Conservation (phyloP, 2,888 invertebrate species). For the Scaeva pyrastri region DNA sequence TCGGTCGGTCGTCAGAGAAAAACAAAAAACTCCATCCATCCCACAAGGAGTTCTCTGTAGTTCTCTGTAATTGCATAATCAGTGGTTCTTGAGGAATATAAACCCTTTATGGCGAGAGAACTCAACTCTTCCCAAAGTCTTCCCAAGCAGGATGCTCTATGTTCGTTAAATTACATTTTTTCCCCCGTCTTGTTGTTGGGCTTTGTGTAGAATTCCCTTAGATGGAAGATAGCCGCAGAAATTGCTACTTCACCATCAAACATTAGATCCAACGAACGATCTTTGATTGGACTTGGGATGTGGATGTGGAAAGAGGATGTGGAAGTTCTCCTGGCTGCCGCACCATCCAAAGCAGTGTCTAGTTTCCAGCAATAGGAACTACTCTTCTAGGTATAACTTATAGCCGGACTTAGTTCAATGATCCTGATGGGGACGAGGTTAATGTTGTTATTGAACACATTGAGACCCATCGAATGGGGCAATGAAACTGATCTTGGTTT, state of each 20-base stretch:
- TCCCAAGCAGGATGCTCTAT: conserved; percentile 38
- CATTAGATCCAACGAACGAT: conserved; percentile 69
- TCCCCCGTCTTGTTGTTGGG: background rate
- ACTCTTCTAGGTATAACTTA: background rate
- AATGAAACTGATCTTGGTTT: conserved; percentile 44
- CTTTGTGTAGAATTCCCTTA: conserved; percentile 17
- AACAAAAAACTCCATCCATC: too few species aligned
- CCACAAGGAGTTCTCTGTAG: conserved; percentile 59
- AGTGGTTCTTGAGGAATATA: conserved; percentile 64
- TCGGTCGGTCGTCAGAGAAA: too few species aligned
- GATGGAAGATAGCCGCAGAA: conserved; percentile 52
- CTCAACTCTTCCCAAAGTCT: background rate
- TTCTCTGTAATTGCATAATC: conserved; percentile 73
- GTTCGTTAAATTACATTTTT: conserved; percentile 48
- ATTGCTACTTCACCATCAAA: conserved; percentile 59
- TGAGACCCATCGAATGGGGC: conserved; percentile 30
- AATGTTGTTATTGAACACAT: conserved; percentile 62
- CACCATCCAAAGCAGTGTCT: background rate
- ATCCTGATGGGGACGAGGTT: conserved; percentile 44
- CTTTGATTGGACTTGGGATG: conserved; percentile 60
- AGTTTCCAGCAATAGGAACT: background rate
- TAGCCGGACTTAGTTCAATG: conserved; percentile 55
- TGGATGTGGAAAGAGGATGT: background rate
- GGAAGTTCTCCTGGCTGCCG: conserved; percentile 1
- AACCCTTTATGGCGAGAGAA: conserved; percentile 61